These are phyloP conservation scores for Notolabrus celidotus DNA, from an alignment of 2,797 vertebrate genomes.

Conservation along the genomic window DNA sequence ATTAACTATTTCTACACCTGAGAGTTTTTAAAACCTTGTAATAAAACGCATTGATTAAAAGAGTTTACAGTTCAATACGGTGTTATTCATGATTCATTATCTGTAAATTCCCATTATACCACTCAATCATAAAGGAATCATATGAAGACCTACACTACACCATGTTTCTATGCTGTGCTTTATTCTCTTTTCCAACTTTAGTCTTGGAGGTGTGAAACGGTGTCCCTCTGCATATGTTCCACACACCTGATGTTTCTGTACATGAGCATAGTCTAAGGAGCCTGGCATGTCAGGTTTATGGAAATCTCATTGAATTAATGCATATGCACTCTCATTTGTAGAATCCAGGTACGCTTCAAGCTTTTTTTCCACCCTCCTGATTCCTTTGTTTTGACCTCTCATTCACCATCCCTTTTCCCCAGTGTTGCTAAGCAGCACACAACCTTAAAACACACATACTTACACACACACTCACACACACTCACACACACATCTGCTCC, in stretches of 20 bases:
- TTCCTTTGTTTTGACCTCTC: slow-evolving; percentile 35
- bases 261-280: not conserved
- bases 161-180: not conserved
- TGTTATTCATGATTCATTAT: not conserved
- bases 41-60: too few species aligned
- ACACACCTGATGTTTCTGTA: not conserved
- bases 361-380: slow-evolving; percentile 2
- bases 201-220: slow-evolving; percentile 9
- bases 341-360: slow-evolving; percentile 8
- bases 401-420: slow-evolving; percentile 14
- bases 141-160: not conserved
- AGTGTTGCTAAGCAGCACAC: slow-evolving; percentile 50
- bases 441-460: slow-evolving; percentile 7
- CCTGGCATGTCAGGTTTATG: slow-evolving; percentile 4
- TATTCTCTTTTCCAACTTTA: not conserved
- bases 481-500: slow-evolving; percentile 36
- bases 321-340: not conserved
- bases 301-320: slow-evolving; percentile 22
- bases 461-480: slow-evolving; percentile 18
- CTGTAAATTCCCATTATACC: not conserved
- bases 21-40: not conserved
- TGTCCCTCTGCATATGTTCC: not conserved
- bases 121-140: not conserved
- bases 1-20: too few species aligned
- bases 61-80: too few species aligned